Percentiles rank a stretch among this genome's conserved stretches.
These are phyloP conservation scores for Galerucella pusilla DNA, from an alignment of 2,888 invertebrate genomes.

Conservation along the genomic window DNA sequence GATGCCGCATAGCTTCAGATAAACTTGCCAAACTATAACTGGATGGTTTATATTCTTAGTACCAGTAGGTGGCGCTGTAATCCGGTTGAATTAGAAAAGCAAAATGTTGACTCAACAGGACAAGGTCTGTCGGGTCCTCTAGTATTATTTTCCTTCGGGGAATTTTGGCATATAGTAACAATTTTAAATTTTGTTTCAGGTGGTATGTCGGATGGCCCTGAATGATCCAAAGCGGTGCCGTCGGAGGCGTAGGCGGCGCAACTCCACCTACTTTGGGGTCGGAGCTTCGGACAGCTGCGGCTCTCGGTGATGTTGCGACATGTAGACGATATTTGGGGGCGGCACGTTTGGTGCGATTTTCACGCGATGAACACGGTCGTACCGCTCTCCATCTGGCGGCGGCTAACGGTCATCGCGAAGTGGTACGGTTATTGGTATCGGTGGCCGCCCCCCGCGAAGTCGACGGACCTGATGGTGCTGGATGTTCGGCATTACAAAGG, in stretches of 20 bases:
- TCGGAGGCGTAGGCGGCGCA: slow-evolving; percentile 51
- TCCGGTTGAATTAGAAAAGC: too few relatives aligned
- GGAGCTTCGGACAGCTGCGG: slow-evolving; percentile 61
- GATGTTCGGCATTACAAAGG: slow-evolving; percentile 81
- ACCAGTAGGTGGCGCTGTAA: too few relatives aligned
- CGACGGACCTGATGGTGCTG: slow-evolving; percentile 69
- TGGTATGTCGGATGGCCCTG: slow-evolving; percentile 63
- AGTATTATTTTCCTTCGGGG: too few relatives aligned
- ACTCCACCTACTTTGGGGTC: slow-evolving; percentile 50
- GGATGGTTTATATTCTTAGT: too few relatives aligned
- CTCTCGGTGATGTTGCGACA: slow-evolving; percentile 60
- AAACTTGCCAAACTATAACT: too few relatives aligned
- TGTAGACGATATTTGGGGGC: slow-evolving; percentile 59
- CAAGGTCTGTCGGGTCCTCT: too few relatives aligned
- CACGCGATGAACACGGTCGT: slow-evolving; percentile 62
- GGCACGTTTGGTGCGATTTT: slow-evolving; percentile 60
- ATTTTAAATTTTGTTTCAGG: slow-evolving; percentile 47
- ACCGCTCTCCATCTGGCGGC: slow-evolving; percentile 63
- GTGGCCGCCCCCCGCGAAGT: slow-evolving; percentile 65
- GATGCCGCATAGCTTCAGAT: too few relatives aligned
- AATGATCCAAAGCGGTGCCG: slow-evolving; percentile 55
- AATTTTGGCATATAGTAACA: not conserved
- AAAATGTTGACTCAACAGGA: too few relatives aligned
- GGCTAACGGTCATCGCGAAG: slow-evolving; percentile 60
- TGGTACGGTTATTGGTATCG: slow-evolving; percentile 60